Conservation (phyloP, 2,888 invertebrate genomes). For the Phaonia tiefii region DNA sequence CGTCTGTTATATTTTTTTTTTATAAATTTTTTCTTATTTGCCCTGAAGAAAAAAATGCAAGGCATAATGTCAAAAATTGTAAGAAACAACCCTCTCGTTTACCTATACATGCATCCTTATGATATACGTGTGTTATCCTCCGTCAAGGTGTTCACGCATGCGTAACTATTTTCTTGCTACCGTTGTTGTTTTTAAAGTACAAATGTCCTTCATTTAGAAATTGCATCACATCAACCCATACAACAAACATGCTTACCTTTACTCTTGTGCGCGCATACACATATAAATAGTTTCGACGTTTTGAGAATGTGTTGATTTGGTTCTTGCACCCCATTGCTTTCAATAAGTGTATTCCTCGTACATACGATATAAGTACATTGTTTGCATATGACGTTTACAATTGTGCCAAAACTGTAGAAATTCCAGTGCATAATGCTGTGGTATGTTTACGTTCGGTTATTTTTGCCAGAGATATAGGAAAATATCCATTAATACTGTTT, state of each 20-base stretch:
- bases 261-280: slow-evolving; percentile 18
- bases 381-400: slow-evolving; percentile 1
- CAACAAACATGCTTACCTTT: not conserved
- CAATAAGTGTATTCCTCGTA: not conserved
- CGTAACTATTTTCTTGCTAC: slow-evolving; percentile 63
- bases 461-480: not conserved
- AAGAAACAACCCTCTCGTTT: slow-evolving; percentile 59
- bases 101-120: not conserved
- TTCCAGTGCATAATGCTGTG: slow-evolving; percentile 43
- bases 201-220: slow-evolving; percentile 55
- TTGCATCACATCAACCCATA: slow-evolving; percentile 52
- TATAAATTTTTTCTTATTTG: too few species aligned
- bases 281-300: not conserved
- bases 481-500: not conserved
- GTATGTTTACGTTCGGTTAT: slow-evolving; percentile 39
- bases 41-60: slow-evolving; percentile 43
- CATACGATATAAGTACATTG: not conserved
- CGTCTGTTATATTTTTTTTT: too few species aligned
- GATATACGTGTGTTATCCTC: slow-evolving; percentile 51
- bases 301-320: slow-evolving; percentile 20
- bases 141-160: slow-evolving; percentile 69
- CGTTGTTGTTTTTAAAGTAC: slow-evolving; percentile 28
- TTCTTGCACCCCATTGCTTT: slow-evolving; percentile 47
- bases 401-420: slow-evolving; percentile 44
- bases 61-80: slow-evolving; percentile 54